Percentiles rank a stretch among this genome's conserved stretches.
Evolutionary conservation across 2,113 vertebrate species (phyloP).

Genomic region (Anas platyrhynchos): DNA sequence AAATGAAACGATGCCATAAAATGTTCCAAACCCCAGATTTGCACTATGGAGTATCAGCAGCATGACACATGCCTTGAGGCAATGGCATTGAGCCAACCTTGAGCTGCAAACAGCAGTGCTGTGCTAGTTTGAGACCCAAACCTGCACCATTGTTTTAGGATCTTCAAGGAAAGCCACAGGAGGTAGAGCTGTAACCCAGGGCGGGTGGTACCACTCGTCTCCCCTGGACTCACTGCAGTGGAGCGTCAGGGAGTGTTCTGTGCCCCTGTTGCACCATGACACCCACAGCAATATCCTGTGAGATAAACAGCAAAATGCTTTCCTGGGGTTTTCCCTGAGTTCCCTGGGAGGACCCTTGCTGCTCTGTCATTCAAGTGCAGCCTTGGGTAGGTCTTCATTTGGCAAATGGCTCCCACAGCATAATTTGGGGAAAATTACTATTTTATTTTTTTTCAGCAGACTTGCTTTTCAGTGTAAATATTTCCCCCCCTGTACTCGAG

Average conservation of each 20-base stretch:
- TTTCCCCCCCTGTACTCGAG: too few relatives aligned
- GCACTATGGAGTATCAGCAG: accelerated
- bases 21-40: accelerated
- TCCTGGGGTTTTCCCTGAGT: too few relatives aligned
- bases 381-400: not conserved
- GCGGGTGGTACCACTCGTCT: not conserved
- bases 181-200: too few relatives aligned
- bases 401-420: not conserved
- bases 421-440: not conserved
- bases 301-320: not conserved
- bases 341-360: not conserved
- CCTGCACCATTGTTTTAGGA: not conserved
- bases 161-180: too few relatives aligned
- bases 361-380: too few relatives aligned
- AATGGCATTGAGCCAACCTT: accelerated
- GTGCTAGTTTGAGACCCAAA: not conserved
- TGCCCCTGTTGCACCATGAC: not conserved
- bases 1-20: not conserved
- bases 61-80: accelerated
- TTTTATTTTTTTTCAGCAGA: not conserved
- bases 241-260: not conserved
- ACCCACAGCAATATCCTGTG: not conserved
- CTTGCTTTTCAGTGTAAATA: not conserved
- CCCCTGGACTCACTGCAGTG: not conserved
- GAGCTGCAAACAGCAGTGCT: not conserved